phyloP scores from a whole-genome alignment of 2,113 vertebrate genomes.

The Ginglymostoma cirratum region DNA sequence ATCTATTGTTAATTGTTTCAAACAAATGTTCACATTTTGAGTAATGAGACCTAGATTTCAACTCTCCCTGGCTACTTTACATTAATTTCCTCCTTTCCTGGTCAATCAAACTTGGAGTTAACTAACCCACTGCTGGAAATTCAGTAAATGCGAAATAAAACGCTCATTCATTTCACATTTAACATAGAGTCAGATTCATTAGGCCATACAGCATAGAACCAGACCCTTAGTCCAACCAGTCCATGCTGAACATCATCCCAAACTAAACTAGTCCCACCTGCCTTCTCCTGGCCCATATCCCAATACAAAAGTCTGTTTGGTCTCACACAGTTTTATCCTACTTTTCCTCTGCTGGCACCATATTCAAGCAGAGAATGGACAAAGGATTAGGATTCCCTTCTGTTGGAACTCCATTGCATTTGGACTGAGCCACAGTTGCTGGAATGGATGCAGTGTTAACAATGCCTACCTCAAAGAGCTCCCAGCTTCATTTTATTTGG shows the following conservation, averaged over 20 bases:
- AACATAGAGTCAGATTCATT: background rate
- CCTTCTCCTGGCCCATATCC: too few relatives aligned
- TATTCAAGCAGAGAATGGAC: background rate
- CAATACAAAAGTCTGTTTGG: too few relatives aligned
- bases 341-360: background rate
- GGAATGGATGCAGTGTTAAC: background rate
- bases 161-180: background rate
- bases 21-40: background rate
- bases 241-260: too few relatives aligned
- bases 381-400: background rate
- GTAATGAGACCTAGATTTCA: too few relatives aligned
- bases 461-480: background rate
- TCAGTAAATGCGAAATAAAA: background rate
- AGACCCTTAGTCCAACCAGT: too few relatives aligned
- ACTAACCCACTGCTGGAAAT: background rate
- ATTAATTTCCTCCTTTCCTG: background rate
- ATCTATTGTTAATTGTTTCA: constrained; percentile 11
- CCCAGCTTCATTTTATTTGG: background rate
- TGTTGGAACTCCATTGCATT: background rate
- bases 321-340: background rate
- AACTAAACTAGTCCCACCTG: too few relatives aligned
- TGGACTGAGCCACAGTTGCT: background rate
- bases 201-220: too few relatives aligned
- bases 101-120: background rate
- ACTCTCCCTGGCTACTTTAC: background rate